Conservation (phyloP, 2,888 invertebrate genomes). For the Nomada hirtipes region DNA sequence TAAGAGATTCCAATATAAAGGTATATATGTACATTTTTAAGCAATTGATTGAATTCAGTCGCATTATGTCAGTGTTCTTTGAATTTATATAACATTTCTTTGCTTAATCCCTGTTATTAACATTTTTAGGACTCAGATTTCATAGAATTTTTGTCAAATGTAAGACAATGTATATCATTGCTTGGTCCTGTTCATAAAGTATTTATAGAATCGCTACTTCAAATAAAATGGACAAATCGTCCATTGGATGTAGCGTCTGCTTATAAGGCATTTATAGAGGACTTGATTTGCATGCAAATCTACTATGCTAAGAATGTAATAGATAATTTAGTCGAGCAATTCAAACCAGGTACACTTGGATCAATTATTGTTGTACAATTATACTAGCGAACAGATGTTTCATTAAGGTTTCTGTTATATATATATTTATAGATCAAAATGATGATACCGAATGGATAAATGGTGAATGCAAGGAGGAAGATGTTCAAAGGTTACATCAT, state of each 20-base stretch:
- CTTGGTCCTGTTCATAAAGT: slow-evolving; percentile 86
- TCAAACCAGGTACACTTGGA: slow-evolving; percentile 85
- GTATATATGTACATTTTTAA: slow-evolving; percentile 64
- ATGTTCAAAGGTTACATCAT: slow-evolving; percentile 87
- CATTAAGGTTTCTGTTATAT: slow-evolving; percentile 39
- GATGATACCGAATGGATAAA: slow-evolving; percentile 87
- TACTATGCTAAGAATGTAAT: slow-evolving; percentile 88
- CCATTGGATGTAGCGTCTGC: slow-evolving; percentile 85
- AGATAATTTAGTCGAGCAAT: slow-evolving; percentile 87
- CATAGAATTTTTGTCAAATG: slow-evolving; percentile 85
- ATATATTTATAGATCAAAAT: slow-evolving; percentile 77
- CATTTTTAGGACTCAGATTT: slow-evolving; percentile 86
- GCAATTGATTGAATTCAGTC: too few relatives aligned
- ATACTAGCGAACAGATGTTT: slow-evolving; percentile 1
- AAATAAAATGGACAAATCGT: slow-evolving; percentile 86
- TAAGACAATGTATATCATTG: slow-evolving; percentile 86
- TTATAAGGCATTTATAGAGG: slow-evolving; percentile 88
- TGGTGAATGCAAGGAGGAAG: slow-evolving; percentile 86
- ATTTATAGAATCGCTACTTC: slow-evolving; percentile 87
- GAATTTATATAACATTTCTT: too few relatives aligned
- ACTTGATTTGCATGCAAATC: slow-evolving; percentile 89
- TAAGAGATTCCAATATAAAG: slow-evolving; percentile 85
- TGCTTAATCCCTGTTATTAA: neutral
- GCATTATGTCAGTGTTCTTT: too few relatives aligned
- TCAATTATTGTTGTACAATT: neutral